Evolutionary conservation across 2,113 vertebrate genomes (phyloP), one percentile per base, ranked within the genome.

Genomic region (Psettodes erumei): DNA sequence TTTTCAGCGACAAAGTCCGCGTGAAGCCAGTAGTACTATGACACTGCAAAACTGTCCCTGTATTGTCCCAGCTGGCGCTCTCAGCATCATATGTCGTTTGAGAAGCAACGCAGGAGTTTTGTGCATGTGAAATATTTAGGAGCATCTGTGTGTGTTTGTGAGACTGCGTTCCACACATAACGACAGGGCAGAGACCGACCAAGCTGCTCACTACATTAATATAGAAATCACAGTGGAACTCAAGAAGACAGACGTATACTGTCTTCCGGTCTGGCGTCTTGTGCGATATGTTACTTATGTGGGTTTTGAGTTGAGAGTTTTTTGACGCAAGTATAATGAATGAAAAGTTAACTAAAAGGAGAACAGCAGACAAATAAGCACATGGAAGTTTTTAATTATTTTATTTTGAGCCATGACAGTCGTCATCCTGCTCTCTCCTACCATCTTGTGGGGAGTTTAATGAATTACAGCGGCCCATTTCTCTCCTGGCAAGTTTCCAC

Each of bases 361-460:
- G 25, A 33, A 25, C 18, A 65, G 13, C 6, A 45, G 42, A 59
- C 59, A 53, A 35, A 66, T 37, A 21, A 54, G 8, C 19, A 43
- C 43, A 69, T n/a, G n/a, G n/a, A n/a, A n/a, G n/a, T n/a, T n/a
- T n/a, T n/a, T n/a, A n/a, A n/a, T n/a, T n/a, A n/a, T n/a, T n/a
- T n/a, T n/a, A n/a, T n/a, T n/a, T n/a, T n/a, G n/a, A n/a, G n/a
- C n/a, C n/a, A n/a, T n/a, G n/a, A n/a, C n/a, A n/a, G n/a, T n/a
- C n/a, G n/a, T n/a, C n/a, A n/a, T n/a, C n/a, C n/a, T 77, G 84
- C 69, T 81, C 71, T 82, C 83, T 76, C 62, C 72, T 84, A 11
- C 88, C 87, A 32, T 45, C 90, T 66, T 68, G 85, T 85, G 88
- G 75, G 38, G n/a, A 9, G 0, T 3, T 4, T 0, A 1, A 1